These are phyloP conservation scores for Gymnarchus niloticus DNA, from an alignment of 2,113 vertebrate species.

Conservation along the genomic window DNA sequence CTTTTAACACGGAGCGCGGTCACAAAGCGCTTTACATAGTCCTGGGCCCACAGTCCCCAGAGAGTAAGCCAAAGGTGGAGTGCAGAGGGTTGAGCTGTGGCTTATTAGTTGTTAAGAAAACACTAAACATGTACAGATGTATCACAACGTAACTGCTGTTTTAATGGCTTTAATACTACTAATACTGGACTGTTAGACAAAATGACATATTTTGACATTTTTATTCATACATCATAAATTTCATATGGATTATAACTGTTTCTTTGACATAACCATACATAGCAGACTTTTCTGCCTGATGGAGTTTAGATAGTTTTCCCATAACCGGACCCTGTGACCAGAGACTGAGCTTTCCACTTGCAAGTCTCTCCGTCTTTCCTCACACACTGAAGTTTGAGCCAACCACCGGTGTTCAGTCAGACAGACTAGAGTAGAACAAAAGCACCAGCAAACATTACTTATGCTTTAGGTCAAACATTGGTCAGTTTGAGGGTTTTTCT, in stretches of 20 bases:
- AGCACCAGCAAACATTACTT: neutral
- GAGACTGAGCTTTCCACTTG: neutral
- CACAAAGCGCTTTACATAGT: no score
- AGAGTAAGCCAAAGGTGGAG: no score
- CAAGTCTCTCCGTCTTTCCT: neutral
- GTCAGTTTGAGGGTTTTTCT: neutral
- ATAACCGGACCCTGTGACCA: neutral
- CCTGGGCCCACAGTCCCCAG: no score
- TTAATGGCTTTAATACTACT: neutral
- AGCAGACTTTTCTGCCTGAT: neutral
- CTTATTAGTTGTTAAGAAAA: neutral
- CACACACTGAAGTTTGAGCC: neutral
- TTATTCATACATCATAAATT: neutral
- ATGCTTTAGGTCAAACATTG: neutral
- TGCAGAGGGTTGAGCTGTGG: no score
- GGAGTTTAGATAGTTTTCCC: neutral
- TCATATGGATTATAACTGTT: neutral
- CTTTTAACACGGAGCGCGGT: no score
- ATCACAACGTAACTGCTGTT: neutral
- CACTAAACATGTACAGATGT: neutral
- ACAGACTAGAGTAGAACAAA: neutral
- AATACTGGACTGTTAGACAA: no score
- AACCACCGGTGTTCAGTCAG: neutral
- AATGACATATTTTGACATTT: neutral
- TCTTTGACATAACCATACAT: neutral